These are phyloP conservation scores for Drosophila prolongata DNA, from an alignment of 2,888 invertebrate species.

Conservation along the genomic window DNA sequence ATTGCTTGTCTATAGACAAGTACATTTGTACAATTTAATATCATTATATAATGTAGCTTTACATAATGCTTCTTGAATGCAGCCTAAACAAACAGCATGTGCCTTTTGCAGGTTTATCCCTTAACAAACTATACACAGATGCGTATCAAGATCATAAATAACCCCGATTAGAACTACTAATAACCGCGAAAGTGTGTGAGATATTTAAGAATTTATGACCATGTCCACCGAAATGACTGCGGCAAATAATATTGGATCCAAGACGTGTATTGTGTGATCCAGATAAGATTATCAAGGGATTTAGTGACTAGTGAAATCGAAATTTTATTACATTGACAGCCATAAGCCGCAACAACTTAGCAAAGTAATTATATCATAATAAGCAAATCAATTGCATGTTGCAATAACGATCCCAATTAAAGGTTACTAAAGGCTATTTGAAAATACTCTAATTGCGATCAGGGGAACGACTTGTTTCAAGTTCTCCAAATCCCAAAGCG, in stretches of 20 bases:
- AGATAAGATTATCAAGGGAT: conserved; percentile 51
- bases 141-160: conserved; percentile 37
- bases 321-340: conserved; percentile 1
- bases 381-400: conserved; percentile 3
- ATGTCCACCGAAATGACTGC: conserved; percentile 28
- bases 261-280: conserved; percentile 16
- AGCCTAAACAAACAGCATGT: background rate
- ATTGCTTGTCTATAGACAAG: no score
- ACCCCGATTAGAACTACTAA: conserved; percentile 24
- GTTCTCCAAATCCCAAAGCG: conserved; percentile 13
- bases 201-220: conserved; percentile 36
- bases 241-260: conserved; percentile 18
- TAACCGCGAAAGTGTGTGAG: conserved; percentile 10
- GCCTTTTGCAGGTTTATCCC: background rate
- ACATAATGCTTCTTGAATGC: no score
- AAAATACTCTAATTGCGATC: conserved; percentile 25
- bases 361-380: conserved; percentile 27
- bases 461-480: conserved; percentile 42
- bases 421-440: conserved; percentile 26
- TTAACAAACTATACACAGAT: background rate
- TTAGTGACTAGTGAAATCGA: conserved; percentile 30
- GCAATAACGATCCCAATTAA: conserved; percentile 36
- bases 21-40: background rate
- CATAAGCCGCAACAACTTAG: conserved; percentile 19
- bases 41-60: no score